Percentiles rank a stretch among this genome's conserved stretches.
phyloP scores from a whole-genome alignment of 2,888 invertebrate species.

The Rhimphoctona megacephalus region DNA sequence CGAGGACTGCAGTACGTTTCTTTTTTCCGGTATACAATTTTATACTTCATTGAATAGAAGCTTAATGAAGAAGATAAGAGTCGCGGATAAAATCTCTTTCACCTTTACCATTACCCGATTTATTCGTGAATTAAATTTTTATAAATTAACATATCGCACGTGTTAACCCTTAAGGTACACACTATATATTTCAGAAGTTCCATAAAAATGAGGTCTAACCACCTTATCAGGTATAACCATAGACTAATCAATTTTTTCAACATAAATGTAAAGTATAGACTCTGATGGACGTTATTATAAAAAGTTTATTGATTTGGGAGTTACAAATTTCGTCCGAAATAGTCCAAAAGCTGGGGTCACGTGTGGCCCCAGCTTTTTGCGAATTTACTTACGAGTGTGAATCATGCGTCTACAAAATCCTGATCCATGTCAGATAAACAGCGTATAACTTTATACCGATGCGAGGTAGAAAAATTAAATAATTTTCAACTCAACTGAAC shows the following conservation, averaged over 20 bases:
- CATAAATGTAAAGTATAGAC: too few species aligned
- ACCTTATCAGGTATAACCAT: too few species aligned
- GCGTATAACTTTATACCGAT: neutral
- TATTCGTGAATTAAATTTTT: neutral
- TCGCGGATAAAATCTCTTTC: neutral
- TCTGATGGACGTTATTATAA: too few species aligned
- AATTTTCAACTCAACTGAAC: neutral
- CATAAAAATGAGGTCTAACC: too few species aligned
- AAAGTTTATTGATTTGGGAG: too few species aligned
- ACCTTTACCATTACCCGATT: neutral
- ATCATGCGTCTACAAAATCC: neutral
- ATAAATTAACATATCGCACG: neutral
- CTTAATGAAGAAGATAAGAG: neutral
- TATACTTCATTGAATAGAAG: neutral
- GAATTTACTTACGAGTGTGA: neutral
- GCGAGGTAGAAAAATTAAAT: neutral
- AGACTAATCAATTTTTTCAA: too few species aligned
- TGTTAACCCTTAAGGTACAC: too few species aligned
- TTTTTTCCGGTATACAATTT: neutral
- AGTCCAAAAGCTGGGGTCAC: too few species aligned
- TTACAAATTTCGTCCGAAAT: too few species aligned
- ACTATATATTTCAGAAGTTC: too few species aligned
- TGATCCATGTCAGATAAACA: neutral
- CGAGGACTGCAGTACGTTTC: neutral
- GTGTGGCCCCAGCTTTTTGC: too few species aligned